Conservation (phyloP, 2,113 vertebrate species). For the Melanerpes aurifrons region DNA sequence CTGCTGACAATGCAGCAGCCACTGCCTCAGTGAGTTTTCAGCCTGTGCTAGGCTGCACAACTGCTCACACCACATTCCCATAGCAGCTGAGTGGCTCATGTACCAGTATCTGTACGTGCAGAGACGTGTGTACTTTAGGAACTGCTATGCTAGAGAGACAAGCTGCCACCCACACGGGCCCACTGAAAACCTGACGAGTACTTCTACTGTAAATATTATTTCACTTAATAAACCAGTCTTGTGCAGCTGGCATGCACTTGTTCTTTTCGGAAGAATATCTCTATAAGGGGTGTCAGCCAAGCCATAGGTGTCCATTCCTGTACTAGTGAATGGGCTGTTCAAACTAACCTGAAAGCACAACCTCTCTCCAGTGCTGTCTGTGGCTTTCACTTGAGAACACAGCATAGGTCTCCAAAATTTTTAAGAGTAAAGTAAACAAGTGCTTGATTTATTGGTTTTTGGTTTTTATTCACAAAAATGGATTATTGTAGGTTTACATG, state of each 20-base stretch:
- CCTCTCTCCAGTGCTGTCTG: background rate
- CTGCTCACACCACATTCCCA: background rate
- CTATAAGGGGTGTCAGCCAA: background rate
- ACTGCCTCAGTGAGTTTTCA: background rate
- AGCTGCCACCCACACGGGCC: background rate
- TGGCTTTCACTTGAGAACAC: background rate
- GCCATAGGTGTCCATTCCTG: background rate
- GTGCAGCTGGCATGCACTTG: background rate
- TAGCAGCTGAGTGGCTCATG: background rate
- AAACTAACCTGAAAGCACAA: background rate
- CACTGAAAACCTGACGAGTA: background rate
- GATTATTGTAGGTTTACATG: background rate
- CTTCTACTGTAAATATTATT: constrained; percentile 12
- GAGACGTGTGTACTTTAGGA: background rate
- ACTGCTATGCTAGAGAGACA: background rate
- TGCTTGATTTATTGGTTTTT: background rate
- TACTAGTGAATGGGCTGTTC: background rate
- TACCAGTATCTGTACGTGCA: background rate
- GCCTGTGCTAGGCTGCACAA: background rate
- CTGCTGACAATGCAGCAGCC: background rate
- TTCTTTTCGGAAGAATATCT: background rate
- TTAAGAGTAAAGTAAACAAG: background rate
- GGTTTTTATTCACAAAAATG: background rate
- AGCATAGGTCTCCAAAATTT: background rate
- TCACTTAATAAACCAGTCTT: background rate